Evolutionary conservation across 2,797 vertebrate species (phyloP), one percentile per base, ranked within the genome.

Genomic region (Centropyge bicolor): DNA sequence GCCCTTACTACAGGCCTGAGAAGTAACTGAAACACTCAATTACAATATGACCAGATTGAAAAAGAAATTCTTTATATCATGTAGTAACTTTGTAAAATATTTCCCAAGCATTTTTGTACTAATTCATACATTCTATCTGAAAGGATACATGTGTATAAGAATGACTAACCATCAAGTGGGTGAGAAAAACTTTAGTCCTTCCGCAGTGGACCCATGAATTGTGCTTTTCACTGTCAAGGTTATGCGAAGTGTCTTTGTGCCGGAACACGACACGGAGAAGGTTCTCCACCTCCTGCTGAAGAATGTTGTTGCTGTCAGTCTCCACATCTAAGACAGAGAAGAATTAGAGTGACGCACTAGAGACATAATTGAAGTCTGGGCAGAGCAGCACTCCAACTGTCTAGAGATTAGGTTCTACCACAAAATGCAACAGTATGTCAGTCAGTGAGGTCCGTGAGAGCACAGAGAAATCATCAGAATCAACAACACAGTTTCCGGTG

Each of bases 121-220:
- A 31, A 31, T 2, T 31, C 27, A 31, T 31, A 31, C 27, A 31
- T 31, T 54, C 19, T 1, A 1, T 48, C 14, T 11, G 8, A 76
- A 54, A 73, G 22, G 60, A 56, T 51, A 48, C 0, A 0, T 40
- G 20, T 41, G 4, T 70, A 8, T 45, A 31, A 63, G 59, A 59
- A 51, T 40, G 19, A 88, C 96, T 95, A 80, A 99, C 98, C 96
- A 94, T 94, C 6, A 83, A 77, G 62, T 96, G 95, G 0, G 96
- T 98, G 91, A 99, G 94, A 90, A 99, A 99, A 31, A 98, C 95
- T 94, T 98, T 99, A 54, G 97, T 99, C 82, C 88, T 96, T 60
- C 98, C 98, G 17, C 97, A 97, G 80, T 96, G 97, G 73, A 96
- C 93, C 40, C 95, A 81, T 1, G 80, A 41, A 14, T 51, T 90